A percentile compares a stretch with the other conserved stretches of the same genome.
phyloP scores from a whole-genome alignment of 1,140 invertebrate species.

The Polypedilum vanderplanki region DNA sequence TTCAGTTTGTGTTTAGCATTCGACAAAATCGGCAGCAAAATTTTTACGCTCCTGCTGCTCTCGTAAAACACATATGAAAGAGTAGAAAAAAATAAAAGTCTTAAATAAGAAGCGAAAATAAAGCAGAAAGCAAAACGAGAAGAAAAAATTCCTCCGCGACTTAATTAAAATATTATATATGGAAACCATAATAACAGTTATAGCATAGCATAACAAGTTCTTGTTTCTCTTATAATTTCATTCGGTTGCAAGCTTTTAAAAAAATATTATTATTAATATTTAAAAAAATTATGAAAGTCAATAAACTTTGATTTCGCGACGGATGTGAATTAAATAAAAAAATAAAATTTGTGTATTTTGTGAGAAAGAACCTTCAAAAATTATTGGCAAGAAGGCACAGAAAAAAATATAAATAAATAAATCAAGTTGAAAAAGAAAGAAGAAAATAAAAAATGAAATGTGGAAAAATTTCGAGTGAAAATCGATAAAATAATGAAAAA shows the following conservation, averaged over 20 bases:
- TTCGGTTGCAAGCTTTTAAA: background rate
- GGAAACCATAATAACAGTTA: conserved; percentile 29
- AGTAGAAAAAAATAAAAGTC: background rate
- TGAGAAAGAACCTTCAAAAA: conserved; percentile 4
- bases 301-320: conserved; percentile 20
- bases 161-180: conserved; percentile 29
- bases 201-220: conserved; percentile 29
- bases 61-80: background rate
- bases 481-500: conserved; percentile 14
- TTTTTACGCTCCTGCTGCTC: conserved; percentile 6
- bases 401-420: background rate
- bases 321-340: background rate
- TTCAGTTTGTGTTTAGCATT: background rate
- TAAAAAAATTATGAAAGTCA: conserved; percentile 23
- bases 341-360: background rate
- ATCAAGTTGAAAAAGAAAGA: background rate
- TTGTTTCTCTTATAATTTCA: conserved; percentile 7
- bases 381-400: background rate
- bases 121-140: background rate
- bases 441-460: background rate
- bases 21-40: background rate
- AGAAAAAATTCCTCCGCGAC: conserved; percentile 16
- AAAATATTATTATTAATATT: background rate
- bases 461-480: conserved; percentile 13
- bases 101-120: background rate